A percentile compares a stretch with the other conserved stretches of the same genome.
Evolutionary conservation across 2,113 vertebrate species (phyloP).

Genomic region (Nothobranchius kuhntae): DNA sequence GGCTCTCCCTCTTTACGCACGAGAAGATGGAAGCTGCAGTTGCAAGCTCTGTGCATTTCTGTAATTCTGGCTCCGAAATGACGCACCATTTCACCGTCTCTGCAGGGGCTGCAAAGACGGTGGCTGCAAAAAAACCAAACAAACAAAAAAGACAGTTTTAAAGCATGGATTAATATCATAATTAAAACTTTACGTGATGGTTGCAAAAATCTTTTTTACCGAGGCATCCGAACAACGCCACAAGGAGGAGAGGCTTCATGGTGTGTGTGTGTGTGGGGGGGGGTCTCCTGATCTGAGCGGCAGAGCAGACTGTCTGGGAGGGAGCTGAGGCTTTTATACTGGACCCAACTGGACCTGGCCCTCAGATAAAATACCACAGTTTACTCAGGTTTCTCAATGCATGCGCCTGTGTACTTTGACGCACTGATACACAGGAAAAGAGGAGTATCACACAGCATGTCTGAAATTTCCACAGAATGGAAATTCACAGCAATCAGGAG

Average conservation of each 20-base stretch:
- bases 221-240: constrained; percentile 66
- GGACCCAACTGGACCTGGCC: neutral
- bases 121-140: constrained; percentile 19
- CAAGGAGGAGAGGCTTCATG: constrained; percentile 69
- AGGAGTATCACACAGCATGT: neutral
- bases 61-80: constrained; percentile 52
- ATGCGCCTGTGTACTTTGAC: constrained; percentile 28
- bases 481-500: constrained; percentile 15
- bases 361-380: constrained; percentile 29
- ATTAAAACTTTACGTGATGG: too few species aligned
- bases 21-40: neutral
- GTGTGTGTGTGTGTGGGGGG: constrained; percentile 8
- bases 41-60: constrained; percentile 56
- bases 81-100: constrained; percentile 72
- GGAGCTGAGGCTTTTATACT: constrained; percentile 64
- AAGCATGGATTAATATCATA: neutral
- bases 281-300: constrained; percentile 30
- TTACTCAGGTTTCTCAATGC: constrained; percentile 70
- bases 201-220: constrained; percentile 62
- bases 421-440: neutral
- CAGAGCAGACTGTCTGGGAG: constrained; percentile 22
- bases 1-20: constrained; percentile 43
- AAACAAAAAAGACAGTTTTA: neutral
- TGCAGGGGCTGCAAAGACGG: constrained; percentile 25
- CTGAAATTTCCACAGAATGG: constrained; percentile 43